These are phyloP conservation scores for Amphiduros pacificus DNA, from an alignment of 2,888 invertebrate genomes.

Conservation along the genomic window DNA sequence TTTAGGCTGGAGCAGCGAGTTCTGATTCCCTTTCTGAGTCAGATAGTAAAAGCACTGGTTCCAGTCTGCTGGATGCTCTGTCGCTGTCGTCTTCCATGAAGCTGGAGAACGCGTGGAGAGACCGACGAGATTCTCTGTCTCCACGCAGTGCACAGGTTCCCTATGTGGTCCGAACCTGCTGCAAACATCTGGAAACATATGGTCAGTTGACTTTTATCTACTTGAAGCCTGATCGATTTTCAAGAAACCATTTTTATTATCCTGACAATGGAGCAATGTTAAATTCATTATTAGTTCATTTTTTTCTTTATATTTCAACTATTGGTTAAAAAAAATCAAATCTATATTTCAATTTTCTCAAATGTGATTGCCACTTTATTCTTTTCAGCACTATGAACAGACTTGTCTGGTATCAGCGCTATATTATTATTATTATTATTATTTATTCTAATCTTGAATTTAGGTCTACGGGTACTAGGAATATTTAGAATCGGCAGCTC, in stretches of 20 bases:
- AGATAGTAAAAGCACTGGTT: slow-evolving; percentile 40
- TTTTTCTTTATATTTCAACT: too few species aligned
- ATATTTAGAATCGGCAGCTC: slow-evolving; percentile 91
- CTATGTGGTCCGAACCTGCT: slow-evolving; percentile 76
- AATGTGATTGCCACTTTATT: too few species aligned
- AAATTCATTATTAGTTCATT: neutral
- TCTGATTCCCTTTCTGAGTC: slow-evolving; percentile 51
- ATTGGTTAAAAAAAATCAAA: too few species aligned
- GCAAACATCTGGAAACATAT: slow-evolving; percentile 77
- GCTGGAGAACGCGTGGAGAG: slow-evolving; percentile 34
- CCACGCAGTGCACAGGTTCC: slow-evolving; percentile 67
- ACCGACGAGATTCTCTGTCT: slow-evolving; percentile 9
- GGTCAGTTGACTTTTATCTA: too few species aligned
- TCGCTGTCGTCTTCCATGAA: slow-evolving; percentile 32
- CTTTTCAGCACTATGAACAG: too few species aligned
- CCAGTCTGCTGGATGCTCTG: slow-evolving; percentile 37
- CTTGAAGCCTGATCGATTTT: neutral
- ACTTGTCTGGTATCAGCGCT: too few species aligned
- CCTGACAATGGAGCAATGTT: neutral
- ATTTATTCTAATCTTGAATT: slow-evolving; percentile 10
- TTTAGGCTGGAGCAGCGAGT: slow-evolving; percentile 41
- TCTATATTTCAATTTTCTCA: too few species aligned
- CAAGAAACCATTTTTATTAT: neutral
- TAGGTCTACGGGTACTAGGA: slow-evolving; percentile 76
- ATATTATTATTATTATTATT: too few species aligned